Base-by-base conservation (phyloP, 2,113 vertebrate genomes). In the Gopherus flavomarginatus region DNA sequence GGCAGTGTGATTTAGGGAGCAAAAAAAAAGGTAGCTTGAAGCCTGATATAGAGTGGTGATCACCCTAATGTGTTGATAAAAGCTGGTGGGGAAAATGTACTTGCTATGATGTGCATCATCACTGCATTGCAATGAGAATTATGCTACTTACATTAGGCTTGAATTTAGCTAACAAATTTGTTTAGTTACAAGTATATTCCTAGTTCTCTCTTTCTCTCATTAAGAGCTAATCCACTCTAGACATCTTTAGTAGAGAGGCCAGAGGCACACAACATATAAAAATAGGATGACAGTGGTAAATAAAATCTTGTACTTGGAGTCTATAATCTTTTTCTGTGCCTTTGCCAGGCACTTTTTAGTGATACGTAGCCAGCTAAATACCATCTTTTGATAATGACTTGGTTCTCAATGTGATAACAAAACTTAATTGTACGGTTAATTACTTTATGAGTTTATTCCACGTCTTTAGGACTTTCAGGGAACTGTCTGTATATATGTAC, bases 351-450 rank as follows among this genome's bases (percentile, higher is more conserved):
- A 53, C n/a, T 91, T 82, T 88, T 91, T 81, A 54, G 53, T 90
- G 78, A 78, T 85, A 78, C 3, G 91, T 93, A 95, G 47, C 80
- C 50, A 93, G 62, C 69, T 97, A 95, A 96, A 94, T 96, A 95
- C 52, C 49, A 81, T 95, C 24, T 92, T 75, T 31, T 77, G 85
- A 57, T 95, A 92, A 72, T 91, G 2, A 52, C 85, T 91, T 92
- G 0, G 0, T 93, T 97, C 27, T 94, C 79, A 88, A 57, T 16
- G 42, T 77, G 53, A 89, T 93, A 96, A 56, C 50, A 94, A 95
- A 91, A 87, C 49, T 96, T 95, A 94, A 94, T 97, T 93, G 35
- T 86, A 72, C 56, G 81, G 83, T 84, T 97, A 95, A 93, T 96
- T 95, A 80, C 72, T 96, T 95, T 85, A 77, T 84, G 87, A 90